These are phyloP conservation scores for Rallus limicola DNA, from an alignment of 2,113 vertebrate species.

Conservation along the genomic window DNA sequence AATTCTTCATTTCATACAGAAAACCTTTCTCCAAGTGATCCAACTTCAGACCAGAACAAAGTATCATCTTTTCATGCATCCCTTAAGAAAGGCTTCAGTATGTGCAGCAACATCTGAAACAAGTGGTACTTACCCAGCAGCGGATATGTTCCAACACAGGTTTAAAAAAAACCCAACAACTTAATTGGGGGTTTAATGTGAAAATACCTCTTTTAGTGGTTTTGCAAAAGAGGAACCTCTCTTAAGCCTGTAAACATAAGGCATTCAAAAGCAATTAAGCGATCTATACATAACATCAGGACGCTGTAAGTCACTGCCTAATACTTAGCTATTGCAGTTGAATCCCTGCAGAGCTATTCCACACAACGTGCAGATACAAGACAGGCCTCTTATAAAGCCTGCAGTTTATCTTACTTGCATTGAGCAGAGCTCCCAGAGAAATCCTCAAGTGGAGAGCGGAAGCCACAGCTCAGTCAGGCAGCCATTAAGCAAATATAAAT, in stretches of 20 bases:
- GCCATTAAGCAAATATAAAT: background rate
- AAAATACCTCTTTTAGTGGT: background rate
- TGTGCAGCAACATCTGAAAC: background rate
- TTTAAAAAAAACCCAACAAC: background rate
- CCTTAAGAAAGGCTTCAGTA: constrained; percentile 13
- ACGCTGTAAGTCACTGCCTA: background rate
- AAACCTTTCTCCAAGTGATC: constrained; percentile 22
- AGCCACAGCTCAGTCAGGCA: background rate
- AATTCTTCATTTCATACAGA: constrained; percentile 24
- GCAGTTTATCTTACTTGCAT: background rate
- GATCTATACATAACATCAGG: background rate
- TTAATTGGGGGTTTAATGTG: background rate
- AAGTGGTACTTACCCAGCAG: background rate
- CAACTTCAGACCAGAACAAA: constrained; percentile 34
- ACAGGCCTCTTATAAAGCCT: background rate
- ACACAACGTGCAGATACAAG: background rate
- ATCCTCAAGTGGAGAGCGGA: background rate
- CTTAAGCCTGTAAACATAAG: background rate
- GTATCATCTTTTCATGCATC: constrained; percentile 6
- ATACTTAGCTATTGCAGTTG: background rate
- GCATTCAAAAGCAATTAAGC: background rate
- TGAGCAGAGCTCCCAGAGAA: background rate
- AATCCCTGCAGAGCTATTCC: background rate
- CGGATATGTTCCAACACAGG: background rate
- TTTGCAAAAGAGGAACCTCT: background rate